Conservation (phyloP, 2,797 vertebrate species). For the Lemur catta region DNA sequence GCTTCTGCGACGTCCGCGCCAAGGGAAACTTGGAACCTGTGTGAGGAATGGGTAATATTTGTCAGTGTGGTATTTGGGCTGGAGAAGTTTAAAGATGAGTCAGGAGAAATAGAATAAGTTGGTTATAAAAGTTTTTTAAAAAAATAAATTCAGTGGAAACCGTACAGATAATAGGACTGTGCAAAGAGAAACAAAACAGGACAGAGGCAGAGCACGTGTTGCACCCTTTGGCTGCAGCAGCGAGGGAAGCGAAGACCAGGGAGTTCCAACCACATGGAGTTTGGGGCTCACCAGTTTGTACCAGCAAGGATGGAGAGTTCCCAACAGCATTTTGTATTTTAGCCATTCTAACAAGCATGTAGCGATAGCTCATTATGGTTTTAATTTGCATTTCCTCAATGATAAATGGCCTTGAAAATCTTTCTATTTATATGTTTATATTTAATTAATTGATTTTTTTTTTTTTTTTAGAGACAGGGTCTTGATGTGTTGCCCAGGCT, state of each 20-base stretch:
- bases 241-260: not conserved
- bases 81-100: not conserved
- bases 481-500: no score
- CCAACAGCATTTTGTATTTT: not conserved
- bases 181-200: not conserved
- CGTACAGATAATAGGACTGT: not conserved
- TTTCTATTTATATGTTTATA: no score
- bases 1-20: not conserved
- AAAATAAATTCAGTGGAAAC: not conserved
- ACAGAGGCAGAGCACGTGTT: accelerated
- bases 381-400: no score
- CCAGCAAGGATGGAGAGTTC: not conserved
- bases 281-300: not conserved
- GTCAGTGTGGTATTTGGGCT: not conserved
- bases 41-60: accelerated
- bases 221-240: not conserved
- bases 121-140: no score
- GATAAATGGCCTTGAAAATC: no score
- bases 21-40: not conserved
- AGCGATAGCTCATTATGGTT: not conserved
- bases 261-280: accelerated
- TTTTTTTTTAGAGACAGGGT: no score
- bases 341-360: not conserved
- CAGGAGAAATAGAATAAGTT: not conserved
- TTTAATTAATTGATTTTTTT: no score